Evolutionary conservation across 2,113 vertebrate genomes (phyloP).

Genomic region (Cygnus buccinator): DNA sequence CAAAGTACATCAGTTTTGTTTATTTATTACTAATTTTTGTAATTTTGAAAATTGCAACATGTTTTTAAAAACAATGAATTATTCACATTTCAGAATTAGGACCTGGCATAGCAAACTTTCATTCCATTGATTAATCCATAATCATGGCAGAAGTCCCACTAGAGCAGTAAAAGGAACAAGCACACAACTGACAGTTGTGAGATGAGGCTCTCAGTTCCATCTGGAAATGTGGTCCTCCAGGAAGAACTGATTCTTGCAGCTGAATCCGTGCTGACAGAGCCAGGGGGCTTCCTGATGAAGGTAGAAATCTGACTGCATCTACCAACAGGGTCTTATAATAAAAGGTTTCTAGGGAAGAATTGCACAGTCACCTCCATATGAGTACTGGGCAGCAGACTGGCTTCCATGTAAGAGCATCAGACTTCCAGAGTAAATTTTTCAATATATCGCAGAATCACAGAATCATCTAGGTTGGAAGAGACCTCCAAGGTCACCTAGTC

Average conservation of each 20-base stretch:
- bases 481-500: no score
- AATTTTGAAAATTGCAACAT: neutral
- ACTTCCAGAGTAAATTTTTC: neutral
- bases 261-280: neutral
- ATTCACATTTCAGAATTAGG: neutral
- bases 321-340: neutral
- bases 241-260: neutral
- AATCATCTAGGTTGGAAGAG: no score
- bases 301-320: neutral
- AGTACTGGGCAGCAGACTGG: neutral
- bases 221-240: neutral
- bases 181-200: rapidly evolving
- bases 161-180: neutral
- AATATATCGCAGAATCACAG: no score
- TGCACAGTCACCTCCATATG: neutral
- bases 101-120: neutral
- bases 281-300: rapidly evolving
- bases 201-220: neutral
- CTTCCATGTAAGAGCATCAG: neutral
- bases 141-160: neutral
- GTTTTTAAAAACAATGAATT: slow-evolving; percentile 30
- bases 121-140: slow-evolving; percentile 33
- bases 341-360: neutral
- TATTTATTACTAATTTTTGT: slow-evolving; percentile 31
- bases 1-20: neutral